Base-by-base conservation (phyloP, 1,140 invertebrate species). In the Cotesia chilonis region DNA sequence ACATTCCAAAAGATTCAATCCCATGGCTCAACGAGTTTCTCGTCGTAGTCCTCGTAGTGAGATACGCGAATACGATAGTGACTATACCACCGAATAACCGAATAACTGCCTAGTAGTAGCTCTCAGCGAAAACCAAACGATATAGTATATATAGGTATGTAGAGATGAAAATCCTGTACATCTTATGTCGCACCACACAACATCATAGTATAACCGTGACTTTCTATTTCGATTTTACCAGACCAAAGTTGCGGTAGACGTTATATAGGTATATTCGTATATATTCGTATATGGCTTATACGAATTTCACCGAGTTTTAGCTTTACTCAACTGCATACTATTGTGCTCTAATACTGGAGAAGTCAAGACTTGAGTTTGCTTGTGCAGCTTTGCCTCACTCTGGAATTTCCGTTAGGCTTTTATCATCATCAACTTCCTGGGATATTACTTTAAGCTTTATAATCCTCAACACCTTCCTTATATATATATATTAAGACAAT, bases 51-150 rank as follows among this genome's bases (percentile, higher is more conserved):
- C 38, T 74, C 51, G 71, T 47, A 67, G 20, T 52, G 47, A 52
- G 63, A 12, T 47, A 69, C 64, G 66, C 71, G 71, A 79, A 80
- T 80, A 79, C 79, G 76, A 79, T 72, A 72, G 55, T 63, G 65
- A 12, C 14, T 41, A 63, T 41, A 63, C 28, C 35, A 17, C 12
- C 10, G 4, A 28, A 28, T 28, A 28, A 37, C 12, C 63, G 10
- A 47, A 47, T 59, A 20, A 35, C 41, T 38, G 20, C 65, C 37
- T 28, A 28, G 28, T 28, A 28, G 28, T 28, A 28, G 28, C 28
- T 67, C 52, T 55, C 67, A 35, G 10, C 14, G 37, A 61, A 41
- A 38, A 61, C 59, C 28, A 28, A 28, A 1, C 28, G 28, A 28
- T 28, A 28, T 28, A 28, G 28, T 41, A 41, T 41, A 41, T 41